Base-by-base conservation (phyloP, 37 sponge, comb jelly and placozoan species). In the Agelas oroides region DNA sequence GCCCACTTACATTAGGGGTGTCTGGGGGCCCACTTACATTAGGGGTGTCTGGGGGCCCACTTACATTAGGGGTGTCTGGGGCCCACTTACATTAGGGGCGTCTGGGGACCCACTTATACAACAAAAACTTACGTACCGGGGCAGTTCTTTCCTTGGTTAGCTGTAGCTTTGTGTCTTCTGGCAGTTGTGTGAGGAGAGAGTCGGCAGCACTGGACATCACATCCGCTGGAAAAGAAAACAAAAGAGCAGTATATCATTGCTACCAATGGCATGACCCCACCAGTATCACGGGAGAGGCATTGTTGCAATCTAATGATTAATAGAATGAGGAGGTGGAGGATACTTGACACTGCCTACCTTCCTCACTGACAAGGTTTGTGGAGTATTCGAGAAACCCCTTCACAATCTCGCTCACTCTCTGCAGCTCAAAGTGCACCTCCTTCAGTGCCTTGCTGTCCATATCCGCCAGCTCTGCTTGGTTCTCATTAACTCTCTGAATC, bases 171-270 rank as follows among this genome's bases (percentile, higher is more conserved):
- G 8, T 52, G 5, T 62, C 52, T 0, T 78, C 65, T 14, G 83
- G 83, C 41, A 82, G 83, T 39, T 72, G 71, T 19, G 24, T 38
- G 30, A 72, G 31, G 30, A 82, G 73, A 11, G 73, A 58, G 21
- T 71, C 71, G 0, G 57, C 72, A 16, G 83, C 83, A 71, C 23
- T 58, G 28, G 73, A 72, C 60, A 82, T 38, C 41, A 82, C 83
- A 31, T 60, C 72, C 37, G 83, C 83, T 72, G 16, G 35, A 3
- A 20, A 8, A 46, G 46, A 46, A 46, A n/a, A n/a, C n/a, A n/a
- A n/a, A n/a, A n/a, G n/a, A 38, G 37, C 27, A 46, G 38, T 17
- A 46, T 27, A 38, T 46, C 55, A 18, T 56, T 76, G 36, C 15
- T 54, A 27, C 68, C 30, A 23, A 28, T 58, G 32, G 34, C 20